Conservation (phyloP, 2,888 invertebrate species). For the Tricholauxania praeusta region DNA sequence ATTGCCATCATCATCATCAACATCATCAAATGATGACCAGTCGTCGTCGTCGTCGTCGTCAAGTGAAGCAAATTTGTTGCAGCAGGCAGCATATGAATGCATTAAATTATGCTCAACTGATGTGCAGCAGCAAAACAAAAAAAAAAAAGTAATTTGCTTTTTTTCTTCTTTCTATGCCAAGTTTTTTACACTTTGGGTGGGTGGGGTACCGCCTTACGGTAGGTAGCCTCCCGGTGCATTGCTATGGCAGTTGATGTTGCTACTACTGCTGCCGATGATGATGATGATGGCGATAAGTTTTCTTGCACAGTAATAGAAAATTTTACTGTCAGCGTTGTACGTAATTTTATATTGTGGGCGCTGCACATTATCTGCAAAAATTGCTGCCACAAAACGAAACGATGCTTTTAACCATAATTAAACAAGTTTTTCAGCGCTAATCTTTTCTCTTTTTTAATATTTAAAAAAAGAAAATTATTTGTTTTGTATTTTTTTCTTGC, state of each 20-base stretch:
- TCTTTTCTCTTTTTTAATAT: not conserved
- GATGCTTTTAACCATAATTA: slow-evolving; percentile 34
- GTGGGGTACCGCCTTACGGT: too few relatives aligned
- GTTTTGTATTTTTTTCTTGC: slow-evolving; percentile 1
- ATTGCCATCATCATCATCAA: slow-evolving; percentile 29
- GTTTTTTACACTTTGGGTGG: not conserved
- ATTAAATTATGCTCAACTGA: too few relatives aligned
- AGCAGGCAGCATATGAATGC: slow-evolving; percentile 28
- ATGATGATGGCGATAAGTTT: too few relatives aligned
- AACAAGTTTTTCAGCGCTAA: slow-evolving; percentile 35
- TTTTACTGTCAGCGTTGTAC: too few relatives aligned
- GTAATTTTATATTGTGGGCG: too few relatives aligned
- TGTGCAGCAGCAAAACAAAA: too few relatives aligned
- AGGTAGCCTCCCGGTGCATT: too few relatives aligned
- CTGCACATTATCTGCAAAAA: too few relatives aligned
- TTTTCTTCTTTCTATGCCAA: not conserved
- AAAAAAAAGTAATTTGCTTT: slow-evolving; percentile 8
- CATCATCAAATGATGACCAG: slow-evolving; percentile 28
- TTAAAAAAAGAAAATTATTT: not conserved
- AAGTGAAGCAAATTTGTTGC: slow-evolving; percentile 30
- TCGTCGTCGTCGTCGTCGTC: slow-evolving; percentile 40
- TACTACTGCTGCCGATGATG: too few relatives aligned
- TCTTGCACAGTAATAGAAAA: too few relatives aligned
- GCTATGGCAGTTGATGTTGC: too few relatives aligned
- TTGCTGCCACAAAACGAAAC: too few relatives aligned